Conservation (phyloP, 2,888 invertebrate species). For the Eudasyphora cyanicolor region DNA sequence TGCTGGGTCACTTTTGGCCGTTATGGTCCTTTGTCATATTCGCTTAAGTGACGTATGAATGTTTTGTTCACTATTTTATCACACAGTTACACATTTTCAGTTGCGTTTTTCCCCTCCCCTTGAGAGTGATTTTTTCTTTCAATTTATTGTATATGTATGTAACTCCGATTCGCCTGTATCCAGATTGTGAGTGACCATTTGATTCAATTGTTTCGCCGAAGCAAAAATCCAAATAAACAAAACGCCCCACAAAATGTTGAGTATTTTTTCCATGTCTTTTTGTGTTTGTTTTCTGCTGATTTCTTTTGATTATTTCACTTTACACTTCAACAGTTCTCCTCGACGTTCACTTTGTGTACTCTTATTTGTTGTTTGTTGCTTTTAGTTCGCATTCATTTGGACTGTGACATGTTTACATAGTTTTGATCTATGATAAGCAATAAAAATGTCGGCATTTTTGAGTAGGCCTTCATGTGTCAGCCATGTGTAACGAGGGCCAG, state of each 20-base stretch:
- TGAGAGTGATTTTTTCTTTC: not conserved
- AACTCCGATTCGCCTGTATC: slow-evolving; percentile 48
- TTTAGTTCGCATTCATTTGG: not conserved
- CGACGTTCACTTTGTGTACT: not conserved
- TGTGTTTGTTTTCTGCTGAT: slow-evolving; percentile 30
- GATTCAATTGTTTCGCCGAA: slow-evolving; percentile 52
- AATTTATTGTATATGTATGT: slow-evolving; percentile 2
- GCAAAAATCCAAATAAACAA: slow-evolving; percentile 9
- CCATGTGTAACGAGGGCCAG: not conserved
- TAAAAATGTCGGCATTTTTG: slow-evolving; percentile 66
- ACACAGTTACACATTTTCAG: not conserved
- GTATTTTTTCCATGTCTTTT: not conserved
- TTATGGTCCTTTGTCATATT: slow-evolving; percentile 65
- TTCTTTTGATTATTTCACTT: slow-evolving; percentile 56
- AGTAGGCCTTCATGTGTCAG: slow-evolving; percentile 30
- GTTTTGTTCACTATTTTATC: slow-evolving; percentile 21
- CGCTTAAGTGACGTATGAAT: slow-evolving; percentile 61
- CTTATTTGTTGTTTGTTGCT: not conserved
- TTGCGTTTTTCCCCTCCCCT: not conserved
- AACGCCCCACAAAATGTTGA: not conserved
- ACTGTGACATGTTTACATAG: slow-evolving; percentile 59
- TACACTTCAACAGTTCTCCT: slow-evolving; percentile 56
- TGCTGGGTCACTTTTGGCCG: slow-evolving; percentile 47
- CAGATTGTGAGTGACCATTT: slow-evolving; percentile 47
- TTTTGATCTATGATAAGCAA: slow-evolving; percentile 68